A percentile compares a stretch with the other conserved stretches of the same genome.
These are phyloP conservation scores for Drosophila repletoides DNA, from an alignment of 1,140 invertebrate genomes.

Conservation along the genomic window DNA sequence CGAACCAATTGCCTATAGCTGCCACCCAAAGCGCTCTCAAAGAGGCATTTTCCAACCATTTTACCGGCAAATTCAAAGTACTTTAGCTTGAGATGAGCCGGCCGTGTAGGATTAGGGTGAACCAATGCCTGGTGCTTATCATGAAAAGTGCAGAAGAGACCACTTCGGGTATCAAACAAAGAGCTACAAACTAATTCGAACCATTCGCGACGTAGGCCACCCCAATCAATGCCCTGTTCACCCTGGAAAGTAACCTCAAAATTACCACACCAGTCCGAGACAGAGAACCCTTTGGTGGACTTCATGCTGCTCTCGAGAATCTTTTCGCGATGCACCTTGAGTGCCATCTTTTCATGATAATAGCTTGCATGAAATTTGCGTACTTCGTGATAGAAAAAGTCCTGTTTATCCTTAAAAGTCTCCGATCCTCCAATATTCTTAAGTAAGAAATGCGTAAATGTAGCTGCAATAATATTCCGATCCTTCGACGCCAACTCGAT, in stretches of 20 bases:
- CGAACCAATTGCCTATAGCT: conserved; percentile 94
- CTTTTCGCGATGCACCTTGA: conserved; percentile 92
- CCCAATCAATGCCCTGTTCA: conserved; percentile 97
- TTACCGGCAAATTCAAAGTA: conserved; percentile 97
- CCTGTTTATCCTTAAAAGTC: conserved; percentile 97
- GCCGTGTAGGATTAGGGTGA: conserved; percentile 92
- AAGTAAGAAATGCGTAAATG: conserved; percentile 95
- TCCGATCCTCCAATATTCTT: conserved; percentile 98
- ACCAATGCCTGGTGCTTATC: conserved; percentile 93
- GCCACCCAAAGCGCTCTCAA: conserved; percentile 94
- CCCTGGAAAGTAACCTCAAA: conserved; percentile 96
- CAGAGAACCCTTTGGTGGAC: conserved; percentile 89
- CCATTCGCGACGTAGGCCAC: conserved; percentile 95
- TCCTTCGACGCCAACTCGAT: conserved; percentile 92
- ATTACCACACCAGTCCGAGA: conserved; percentile 94
- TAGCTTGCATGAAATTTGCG: conserved; percentile 92
- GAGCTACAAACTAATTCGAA: conserved; percentile 94
- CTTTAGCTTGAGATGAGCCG: conserved; percentile 90
- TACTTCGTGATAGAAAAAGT: conserved; percentile 97
- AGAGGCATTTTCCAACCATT: conserved; percentile 90
- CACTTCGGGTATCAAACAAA: conserved; percentile 92
- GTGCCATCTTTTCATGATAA: conserved; percentile 91
- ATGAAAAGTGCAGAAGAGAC: conserved; percentile 92
- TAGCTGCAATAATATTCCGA: conserved; percentile 94
- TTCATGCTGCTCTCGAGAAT: conserved; percentile 93